phyloP scores from a whole-genome alignment of 2,797 vertebrate genomes.

The Thripadectes ignobilis region DNA sequence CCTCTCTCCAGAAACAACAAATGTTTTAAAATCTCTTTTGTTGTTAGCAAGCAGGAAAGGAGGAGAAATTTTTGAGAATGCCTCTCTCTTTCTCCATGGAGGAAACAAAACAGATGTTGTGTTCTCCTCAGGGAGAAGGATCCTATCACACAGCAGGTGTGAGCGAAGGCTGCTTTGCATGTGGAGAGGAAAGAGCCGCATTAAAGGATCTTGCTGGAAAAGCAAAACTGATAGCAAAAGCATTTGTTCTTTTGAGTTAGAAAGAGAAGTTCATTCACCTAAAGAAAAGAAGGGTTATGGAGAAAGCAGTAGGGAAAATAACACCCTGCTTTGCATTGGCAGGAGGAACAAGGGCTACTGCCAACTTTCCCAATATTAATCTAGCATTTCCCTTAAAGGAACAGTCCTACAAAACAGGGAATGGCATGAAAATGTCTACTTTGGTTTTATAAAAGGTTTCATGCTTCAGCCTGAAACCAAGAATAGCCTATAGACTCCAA shows the following conservation, averaged over 20 bases:
- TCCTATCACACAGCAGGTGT: slow-evolving; percentile 44
- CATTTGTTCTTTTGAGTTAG: neutral
- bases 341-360: slow-evolving; percentile 10
- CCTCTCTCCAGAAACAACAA: slow-evolving; percentile 24
- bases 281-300: neutral
- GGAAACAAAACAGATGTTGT: slow-evolving; percentile 52
- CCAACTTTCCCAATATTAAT: neutral
- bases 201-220: slow-evolving; percentile 8
- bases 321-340: slow-evolving; percentile 17
- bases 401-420: neutral
- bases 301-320: neutral
- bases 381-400: slow-evolving; percentile 1
- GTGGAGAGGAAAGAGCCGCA: neutral
- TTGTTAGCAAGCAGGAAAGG: slow-evolving; percentile 26
- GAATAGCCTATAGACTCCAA: neutral
- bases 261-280: neutral
- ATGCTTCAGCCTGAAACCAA: neutral
- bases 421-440: neutral
- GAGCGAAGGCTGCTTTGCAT: neutral
- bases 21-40: slow-evolving; percentile 29
- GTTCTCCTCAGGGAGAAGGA: slow-evolving; percentile 23
- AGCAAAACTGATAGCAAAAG: neutral
- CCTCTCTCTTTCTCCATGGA: neutral
- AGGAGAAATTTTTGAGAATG: slow-evolving; percentile 6
- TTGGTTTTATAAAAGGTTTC: neutral